A percentile compares a stretch with the other conserved stretches of the same genome.
phyloP scores from a whole-genome alignment of 1,140 invertebrate species.

The Leptopilina boulardi region DNA sequence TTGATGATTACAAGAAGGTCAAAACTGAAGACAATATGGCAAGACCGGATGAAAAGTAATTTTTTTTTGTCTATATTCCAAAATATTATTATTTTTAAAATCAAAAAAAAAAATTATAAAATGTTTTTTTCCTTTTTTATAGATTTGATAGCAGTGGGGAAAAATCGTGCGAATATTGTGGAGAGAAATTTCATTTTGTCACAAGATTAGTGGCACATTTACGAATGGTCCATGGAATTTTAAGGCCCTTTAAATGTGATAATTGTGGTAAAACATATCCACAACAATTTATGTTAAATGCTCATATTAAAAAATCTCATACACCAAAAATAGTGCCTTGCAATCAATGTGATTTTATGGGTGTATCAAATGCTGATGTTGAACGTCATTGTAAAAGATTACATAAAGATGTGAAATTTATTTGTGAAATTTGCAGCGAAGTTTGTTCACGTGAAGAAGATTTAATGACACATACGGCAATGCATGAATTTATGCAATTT shows the following conservation, averaged over 20 bases:
- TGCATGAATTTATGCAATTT: constrained; percentile 72
- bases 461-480: constrained; percentile 62
- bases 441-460: constrained; percentile 47
- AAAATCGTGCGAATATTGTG: constrained; percentile 50
- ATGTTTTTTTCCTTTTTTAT: background rate
- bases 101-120: background rate
- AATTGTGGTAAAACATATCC: constrained; percentile 63
- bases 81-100: background rate
- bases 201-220: constrained; percentile 51
- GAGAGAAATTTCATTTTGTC: constrained; percentile 50
- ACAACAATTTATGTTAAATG: constrained; percentile 58
- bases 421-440: constrained; percentile 61
- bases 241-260: constrained; percentile 61
- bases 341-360: constrained; percentile 49
- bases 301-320: constrained; percentile 54
- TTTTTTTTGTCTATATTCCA: background rate
- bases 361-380: constrained; percentile 58
- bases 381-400: constrained; percentile 57
- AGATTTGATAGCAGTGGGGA: constrained; percentile 39
- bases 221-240: constrained; percentile 46
- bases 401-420: constrained; percentile 48
- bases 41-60: background rate
- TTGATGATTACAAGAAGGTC: background rate
- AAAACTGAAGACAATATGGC: background rate
- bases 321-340: constrained; percentile 45